A percentile compares a stretch with the other conserved stretches of the same genome.
phyloP scores from a whole-genome alignment of 2,113 vertebrate species.

The Meles meles region DNA sequence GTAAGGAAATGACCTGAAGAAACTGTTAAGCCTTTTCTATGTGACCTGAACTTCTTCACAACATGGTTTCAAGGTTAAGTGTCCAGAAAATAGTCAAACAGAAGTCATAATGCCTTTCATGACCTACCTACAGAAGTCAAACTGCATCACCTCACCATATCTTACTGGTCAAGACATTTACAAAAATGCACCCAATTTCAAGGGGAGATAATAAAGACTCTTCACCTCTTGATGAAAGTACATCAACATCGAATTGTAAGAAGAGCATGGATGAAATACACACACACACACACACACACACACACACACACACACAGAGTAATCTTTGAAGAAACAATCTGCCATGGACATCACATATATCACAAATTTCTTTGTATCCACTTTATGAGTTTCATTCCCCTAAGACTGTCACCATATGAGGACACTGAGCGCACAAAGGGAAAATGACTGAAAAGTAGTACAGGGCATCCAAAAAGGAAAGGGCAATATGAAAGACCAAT shows the following conservation, averaged over 20 bases:
- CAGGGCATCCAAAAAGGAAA: neutral
- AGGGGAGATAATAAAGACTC: neutral
- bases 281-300: neutral
- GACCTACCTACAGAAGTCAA: neutral
- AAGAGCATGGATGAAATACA: neutral
- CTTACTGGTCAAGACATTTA: neutral
- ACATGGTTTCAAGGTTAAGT: neutral
- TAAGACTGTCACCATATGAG: neutral
- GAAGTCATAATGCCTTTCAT: neutral
- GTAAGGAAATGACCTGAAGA: neutral
- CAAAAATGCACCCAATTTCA: neutral
- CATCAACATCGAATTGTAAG: neutral
- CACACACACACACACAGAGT: neutral
- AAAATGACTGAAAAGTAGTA: neutral
- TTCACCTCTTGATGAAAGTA: neutral
- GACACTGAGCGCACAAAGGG: neutral
- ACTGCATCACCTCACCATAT: neutral
- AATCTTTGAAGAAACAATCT: neutral
- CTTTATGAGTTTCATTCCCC: neutral
- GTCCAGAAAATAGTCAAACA: neutral
- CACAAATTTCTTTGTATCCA: neutral
- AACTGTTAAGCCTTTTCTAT: neutral
- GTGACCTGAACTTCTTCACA: neutral
- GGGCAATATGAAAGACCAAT: neutral
- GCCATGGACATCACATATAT: neutral